These are phyloP conservation scores for Hedya salicella DNA, from an alignment of 2,888 invertebrate genomes.

Conservation along the genomic window DNA sequence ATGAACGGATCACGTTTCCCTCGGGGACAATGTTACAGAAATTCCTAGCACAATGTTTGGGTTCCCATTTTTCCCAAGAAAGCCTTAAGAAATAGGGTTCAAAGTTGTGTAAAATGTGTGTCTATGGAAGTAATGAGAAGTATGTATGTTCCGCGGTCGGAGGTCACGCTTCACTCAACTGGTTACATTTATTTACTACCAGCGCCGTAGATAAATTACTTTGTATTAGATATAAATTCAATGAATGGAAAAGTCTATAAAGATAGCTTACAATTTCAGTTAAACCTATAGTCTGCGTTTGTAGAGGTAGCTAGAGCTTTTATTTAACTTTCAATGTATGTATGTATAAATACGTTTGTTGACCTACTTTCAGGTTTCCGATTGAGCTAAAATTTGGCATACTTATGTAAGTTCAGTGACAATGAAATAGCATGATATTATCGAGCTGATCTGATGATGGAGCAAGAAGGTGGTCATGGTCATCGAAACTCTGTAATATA, in stretches of 20 bases:
- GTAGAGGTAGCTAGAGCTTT: no score
- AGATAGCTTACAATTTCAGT: no score
- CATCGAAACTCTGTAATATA: no score
- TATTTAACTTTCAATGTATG: no score
- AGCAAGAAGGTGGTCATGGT: no score
- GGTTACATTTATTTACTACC: constrained; percentile 8
- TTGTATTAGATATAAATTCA: constrained; percentile 15
- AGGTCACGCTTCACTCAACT: constrained; percentile 22
- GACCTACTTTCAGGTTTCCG: no score
- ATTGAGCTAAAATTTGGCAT: no score
- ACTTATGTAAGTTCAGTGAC: no score
- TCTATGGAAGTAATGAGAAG: neutral
- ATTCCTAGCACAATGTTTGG: constrained; percentile 1
- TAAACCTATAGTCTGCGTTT: no score
- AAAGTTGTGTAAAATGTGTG: neutral
- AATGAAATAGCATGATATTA: no score
- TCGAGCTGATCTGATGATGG: no score
- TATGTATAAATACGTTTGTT: no score
- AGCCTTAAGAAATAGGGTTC: constrained; percentile 1
- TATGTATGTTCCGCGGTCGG: neutral
- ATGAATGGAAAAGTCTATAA: neutral
- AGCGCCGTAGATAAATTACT: constrained; percentile 10
- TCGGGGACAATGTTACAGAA: constrained; percentile 17
- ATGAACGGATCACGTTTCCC: constrained; percentile 29
- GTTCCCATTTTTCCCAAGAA: neutral